A percentile compares a stretch with the other conserved stretches of the same genome.
phyloP scores from a whole-genome alignment of 2,797 vertebrate species.

The Enteromius afrohamiltoni region DNA sequence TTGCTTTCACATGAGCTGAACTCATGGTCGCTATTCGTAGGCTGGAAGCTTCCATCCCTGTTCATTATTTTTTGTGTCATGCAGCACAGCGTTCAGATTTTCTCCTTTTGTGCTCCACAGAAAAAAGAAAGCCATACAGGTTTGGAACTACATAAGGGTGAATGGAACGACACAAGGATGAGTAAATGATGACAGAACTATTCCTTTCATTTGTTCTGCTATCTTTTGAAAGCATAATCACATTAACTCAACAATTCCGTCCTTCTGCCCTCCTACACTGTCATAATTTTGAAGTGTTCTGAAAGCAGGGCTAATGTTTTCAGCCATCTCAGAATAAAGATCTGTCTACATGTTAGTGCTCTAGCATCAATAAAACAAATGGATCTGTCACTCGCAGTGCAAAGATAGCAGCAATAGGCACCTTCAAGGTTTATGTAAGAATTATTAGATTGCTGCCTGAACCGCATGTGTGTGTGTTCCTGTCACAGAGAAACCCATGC shows the following conservation, averaged over 20 bases:
- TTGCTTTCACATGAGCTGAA: not conserved
- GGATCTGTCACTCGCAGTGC: slow-evolving; percentile 27
- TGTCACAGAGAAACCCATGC: slow-evolving; percentile 13
- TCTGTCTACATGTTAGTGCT: slow-evolving; percentile 16
- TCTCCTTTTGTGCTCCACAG: not conserved
- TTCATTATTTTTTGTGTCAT: not conserved
- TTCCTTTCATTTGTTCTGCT: slow-evolving; percentile 28
- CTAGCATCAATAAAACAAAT: slow-evolving; percentile 56
- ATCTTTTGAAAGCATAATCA: not conserved
- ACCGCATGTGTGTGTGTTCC: not conserved
- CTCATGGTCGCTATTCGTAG: not conserved
- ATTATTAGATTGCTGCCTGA: slow-evolving; percentile 26
- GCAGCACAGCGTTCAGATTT: not conserved
- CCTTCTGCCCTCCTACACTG: slow-evolving; percentile 21
- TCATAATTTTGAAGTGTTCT: slow-evolving; percentile 20
- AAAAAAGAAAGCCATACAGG: not conserved
- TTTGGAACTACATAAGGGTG: not conserved
- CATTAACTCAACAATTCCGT: slow-evolving; percentile 25
- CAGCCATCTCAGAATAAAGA: slow-evolving; percentile 27
- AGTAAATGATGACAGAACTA: slow-evolving; percentile 22
- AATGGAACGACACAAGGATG: not conserved
- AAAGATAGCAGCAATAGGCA: not conserved
- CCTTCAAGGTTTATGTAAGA: slow-evolving; percentile 26
- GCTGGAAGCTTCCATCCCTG: not conserved
- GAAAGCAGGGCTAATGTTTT: slow-evolving; percentile 27